Evolutionary conservation across 2,113 vertebrate species (phyloP).

Genomic region (Hypomesus transpacificus): DNA sequence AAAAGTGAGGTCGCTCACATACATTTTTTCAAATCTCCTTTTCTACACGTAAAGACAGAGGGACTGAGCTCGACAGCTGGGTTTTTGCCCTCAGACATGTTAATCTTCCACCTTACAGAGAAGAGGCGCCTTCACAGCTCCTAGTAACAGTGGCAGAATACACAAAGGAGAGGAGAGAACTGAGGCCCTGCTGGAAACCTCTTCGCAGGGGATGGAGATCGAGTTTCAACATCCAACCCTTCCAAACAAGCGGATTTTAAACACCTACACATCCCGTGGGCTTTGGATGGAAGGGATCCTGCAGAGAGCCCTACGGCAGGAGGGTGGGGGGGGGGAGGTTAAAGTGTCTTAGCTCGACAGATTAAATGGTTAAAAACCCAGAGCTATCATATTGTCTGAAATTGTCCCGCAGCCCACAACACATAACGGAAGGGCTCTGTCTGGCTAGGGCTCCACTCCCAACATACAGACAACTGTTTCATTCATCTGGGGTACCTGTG

Average conservation of each 20-base stretch:
- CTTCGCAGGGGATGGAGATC: conserved; percentile 58
- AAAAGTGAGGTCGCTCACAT: background rate
- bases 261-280: conserved; percentile 57
- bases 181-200: conserved; percentile 63
- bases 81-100: conserved; percentile 58
- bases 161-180: conserved; percentile 63
- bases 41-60: conserved; percentile 19
- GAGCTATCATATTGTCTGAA: conserved; percentile 64
- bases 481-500: conserved; percentile 79
- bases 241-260: conserved; percentile 56
- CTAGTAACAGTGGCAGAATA: conserved; percentile 63
- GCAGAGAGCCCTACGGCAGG: conserved; percentile 23
- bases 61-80: conserved; percentile 35
- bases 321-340: background rate
- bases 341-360: conserved; percentile 61
- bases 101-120: conserved; percentile 68
- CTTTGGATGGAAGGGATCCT: conserved; percentile 29
- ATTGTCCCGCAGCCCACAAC: conserved; percentile 68
- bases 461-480: conserved; percentile 77
- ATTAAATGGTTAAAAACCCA: conserved; percentile 62
- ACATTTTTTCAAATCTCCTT: conserved; percentile 17
- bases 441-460: conserved; percentile 64
- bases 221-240: conserved; percentile 61
- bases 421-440: conserved; percentile 76
- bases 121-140: conserved; percentile 61